Evolutionary conservation across 2,113 vertebrate species (phyloP), one percentile per base, ranked within the genome.

Genomic region (Heteronetta atricapilla): DNA sequence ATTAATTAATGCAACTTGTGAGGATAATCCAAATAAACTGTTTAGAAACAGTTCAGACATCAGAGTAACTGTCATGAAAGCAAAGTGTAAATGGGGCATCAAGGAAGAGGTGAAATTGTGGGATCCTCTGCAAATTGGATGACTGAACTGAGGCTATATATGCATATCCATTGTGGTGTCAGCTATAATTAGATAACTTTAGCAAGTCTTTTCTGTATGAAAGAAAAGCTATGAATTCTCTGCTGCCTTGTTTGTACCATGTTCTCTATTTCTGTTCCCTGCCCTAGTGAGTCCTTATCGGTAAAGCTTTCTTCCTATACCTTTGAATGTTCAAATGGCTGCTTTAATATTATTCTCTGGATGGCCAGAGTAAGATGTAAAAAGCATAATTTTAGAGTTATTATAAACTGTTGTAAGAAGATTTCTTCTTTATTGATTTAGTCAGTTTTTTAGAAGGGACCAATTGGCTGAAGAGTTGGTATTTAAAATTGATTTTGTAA

Each of bases 221-320:
- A 50, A 42, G 29, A 53, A 60, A 53, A 72, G 40, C 25, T 44
- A 16, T 36, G 20, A 72, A n/a, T 33, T 66, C 13, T 56, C 34
- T 33, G 40, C n/a, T 82, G 44, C 52, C 38, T 64, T 0, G 0
- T 59, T 52, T 60, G 18, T 77, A 55, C 52, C 22, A 7, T 25
- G 17, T 42, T 77, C 52, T 48, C 18, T 62, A 0, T 48, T 78
- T 50, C 52, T 34, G 34, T 28, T 72, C 31, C 29, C 53, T 74
- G 31, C 40, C 31, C 13, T 66, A 23, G 13, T 46, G 40, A 26
- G 28, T 60, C 26, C 52, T 42, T 42, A 50, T 59, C 50, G 38
- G 13, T 40, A 8, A 11, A 2, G 0, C 42, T 38, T 1, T n/a
- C 34, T 68, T 5, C 60, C 33, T 21, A 3, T 56, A 50, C 26